Conservation (phyloP, 2,888 invertebrate species). For the Cantharis lateralis region DNA sequence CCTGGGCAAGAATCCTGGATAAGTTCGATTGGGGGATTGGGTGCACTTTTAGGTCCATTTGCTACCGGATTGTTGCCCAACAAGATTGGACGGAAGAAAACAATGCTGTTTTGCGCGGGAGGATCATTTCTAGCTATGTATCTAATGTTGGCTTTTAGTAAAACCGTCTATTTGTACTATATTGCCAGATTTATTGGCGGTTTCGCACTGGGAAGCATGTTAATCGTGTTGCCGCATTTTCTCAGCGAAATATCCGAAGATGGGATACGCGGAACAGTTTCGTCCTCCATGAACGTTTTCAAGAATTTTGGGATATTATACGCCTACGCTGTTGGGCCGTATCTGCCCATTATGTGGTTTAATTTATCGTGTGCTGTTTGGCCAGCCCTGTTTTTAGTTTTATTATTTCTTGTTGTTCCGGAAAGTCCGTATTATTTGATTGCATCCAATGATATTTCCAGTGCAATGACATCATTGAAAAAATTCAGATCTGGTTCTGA, state of each 20-base stretch:
- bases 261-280: background rate
- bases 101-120: slow-evolving; percentile 65
- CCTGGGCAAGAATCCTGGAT: slow-evolving; percentile 59
- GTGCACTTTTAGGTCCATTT: slow-evolving; percentile 67
- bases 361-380: background rate
- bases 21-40: slow-evolving; percentile 59
- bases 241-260: background rate
- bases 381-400: slow-evolving; percentile 13
- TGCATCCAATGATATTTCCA: slow-evolving; percentile 60
- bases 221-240: background rate
- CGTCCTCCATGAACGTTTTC: slow-evolving; percentile 42
- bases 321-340: background rate
- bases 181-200: background rate
- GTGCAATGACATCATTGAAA: slow-evolving; percentile 68
- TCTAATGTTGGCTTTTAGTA: slow-evolving; percentile 58
- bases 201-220: background rate
- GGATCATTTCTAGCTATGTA: slow-evolving; percentile 69
- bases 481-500: slow-evolving; percentile 67
- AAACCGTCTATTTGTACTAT: slow-evolving; percentile 33
- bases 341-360: background rate
- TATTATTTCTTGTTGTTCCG: slow-evolving; percentile 76
- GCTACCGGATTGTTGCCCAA: slow-evolving; percentile 71
- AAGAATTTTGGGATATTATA: background rate
- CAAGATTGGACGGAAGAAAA: slow-evolving; percentile 71
- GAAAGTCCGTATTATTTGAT: slow-evolving; percentile 80